phyloP scores from a whole-genome alignment of 2,113 vertebrate genomes.

The Equus przewalskii region DNA sequence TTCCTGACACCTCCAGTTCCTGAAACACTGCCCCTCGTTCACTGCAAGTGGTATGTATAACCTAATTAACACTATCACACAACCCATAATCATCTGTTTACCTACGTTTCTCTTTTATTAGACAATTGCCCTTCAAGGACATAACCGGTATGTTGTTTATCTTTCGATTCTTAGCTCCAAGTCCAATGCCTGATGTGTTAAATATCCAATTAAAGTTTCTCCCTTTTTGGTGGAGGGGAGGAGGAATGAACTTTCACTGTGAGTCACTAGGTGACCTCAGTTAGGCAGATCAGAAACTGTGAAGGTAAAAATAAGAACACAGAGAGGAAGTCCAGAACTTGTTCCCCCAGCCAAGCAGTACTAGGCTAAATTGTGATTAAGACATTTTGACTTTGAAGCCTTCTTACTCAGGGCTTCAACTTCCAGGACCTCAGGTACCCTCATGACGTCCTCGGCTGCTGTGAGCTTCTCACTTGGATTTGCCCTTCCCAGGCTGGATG shows the following conservation, averaged over 20 bases:
- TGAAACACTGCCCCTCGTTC: not conserved
- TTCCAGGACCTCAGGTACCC: not conserved
- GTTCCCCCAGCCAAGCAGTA: not conserved
- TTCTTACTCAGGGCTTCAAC: not conserved
- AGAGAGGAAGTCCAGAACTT: not conserved
- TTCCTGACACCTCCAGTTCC: not conserved
- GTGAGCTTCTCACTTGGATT: not conserved
- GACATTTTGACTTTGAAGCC: not conserved
- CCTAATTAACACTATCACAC: not conserved
- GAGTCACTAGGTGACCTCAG: not conserved
- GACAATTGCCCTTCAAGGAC: not conserved
- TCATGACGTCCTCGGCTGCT: not conserved
- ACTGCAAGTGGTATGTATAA: not conserved
- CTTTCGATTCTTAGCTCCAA: not conserved
- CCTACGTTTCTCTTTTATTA: not conserved
- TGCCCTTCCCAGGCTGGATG: not conserved
- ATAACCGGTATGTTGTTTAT: not conserved
- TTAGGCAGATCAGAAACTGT: not conserved
- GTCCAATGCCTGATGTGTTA: not conserved
- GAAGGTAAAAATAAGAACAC: not conserved
- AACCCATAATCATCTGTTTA: not conserved
- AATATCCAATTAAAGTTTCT: not conserved
- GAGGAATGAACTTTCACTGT: not conserved
- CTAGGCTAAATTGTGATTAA: not conserved
- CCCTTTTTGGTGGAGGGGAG: not conserved